Conservation (phyloP, 2,113 vertebrate species). For the Caretta caretta region DNA sequence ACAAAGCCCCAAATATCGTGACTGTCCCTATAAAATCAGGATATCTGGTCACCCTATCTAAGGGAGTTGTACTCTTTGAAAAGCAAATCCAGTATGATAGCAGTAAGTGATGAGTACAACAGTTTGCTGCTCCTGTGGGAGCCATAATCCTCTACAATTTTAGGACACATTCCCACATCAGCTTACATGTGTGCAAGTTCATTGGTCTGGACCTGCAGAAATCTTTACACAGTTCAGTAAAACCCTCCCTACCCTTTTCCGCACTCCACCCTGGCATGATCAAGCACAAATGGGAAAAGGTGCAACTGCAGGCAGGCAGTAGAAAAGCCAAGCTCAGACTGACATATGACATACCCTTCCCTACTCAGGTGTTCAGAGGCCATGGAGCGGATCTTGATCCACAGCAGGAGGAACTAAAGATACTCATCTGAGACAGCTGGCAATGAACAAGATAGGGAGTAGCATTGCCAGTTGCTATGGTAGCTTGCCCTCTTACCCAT, state of each 20-base stretch:
- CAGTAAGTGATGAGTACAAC: background rate
- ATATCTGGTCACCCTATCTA: too few relatives aligned
- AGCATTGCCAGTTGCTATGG: background rate
- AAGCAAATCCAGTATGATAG: background rate
- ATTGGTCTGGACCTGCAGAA: background rate
- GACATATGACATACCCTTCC: slow-evolving; percentile 6
- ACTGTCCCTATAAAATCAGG: too few relatives aligned
- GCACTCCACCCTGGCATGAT: background rate
- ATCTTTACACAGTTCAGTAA: background rate
- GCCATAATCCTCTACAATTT: background rate
- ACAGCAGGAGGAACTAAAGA: slow-evolving; percentile 50
- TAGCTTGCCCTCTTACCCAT: background rate
- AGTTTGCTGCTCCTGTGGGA: background rate
- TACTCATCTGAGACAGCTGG: slow-evolving; percentile 29
- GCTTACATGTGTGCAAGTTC: rapidly evolving
- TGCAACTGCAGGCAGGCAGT: background rate
- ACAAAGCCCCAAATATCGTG: too few relatives aligned
- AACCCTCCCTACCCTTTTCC: too few relatives aligned
- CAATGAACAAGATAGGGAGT: slow-evolving; percentile 4
- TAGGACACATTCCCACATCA: background rate
- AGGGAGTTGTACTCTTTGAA: background rate
- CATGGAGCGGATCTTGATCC: background rate
- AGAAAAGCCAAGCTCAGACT: background rate
- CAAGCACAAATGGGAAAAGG: background rate
- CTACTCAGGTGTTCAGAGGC: slow-evolving; percentile 5